A percentile compares a stretch with the other conserved stretches of the same genome.
phyloP scores from a whole-genome alignment of 2,113 vertebrate genomes.

The Stercorarius parasiticus region DNA sequence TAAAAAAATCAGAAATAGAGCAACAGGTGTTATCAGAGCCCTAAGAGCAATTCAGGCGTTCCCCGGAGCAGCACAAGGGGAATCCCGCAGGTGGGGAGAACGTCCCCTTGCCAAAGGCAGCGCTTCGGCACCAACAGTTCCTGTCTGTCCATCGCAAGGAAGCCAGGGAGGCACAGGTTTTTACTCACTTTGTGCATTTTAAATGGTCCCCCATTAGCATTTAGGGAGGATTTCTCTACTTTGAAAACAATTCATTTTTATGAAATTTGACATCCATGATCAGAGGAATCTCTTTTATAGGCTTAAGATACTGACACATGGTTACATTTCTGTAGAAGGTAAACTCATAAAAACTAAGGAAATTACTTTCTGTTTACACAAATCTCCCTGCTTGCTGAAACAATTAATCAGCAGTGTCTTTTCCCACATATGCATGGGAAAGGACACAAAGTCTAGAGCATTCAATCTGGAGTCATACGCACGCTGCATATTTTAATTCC shows the following conservation, averaged over 20 bases:
- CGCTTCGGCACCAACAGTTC: not conserved
- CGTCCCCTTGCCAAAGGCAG: not conserved
- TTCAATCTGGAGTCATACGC: not conserved
- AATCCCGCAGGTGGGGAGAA: not conserved
- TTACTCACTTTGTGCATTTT: not conserved
- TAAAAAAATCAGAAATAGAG: not conserved
- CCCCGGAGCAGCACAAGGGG: not conserved
- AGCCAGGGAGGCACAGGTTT: not conserved
- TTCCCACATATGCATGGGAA: not conserved
- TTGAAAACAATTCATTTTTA: not conserved
- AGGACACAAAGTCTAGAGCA: not conserved
- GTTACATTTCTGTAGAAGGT: not conserved
- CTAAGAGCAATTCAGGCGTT: not conserved
- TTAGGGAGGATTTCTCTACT: not conserved
- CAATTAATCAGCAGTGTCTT: not conserved
- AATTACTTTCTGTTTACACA: not conserved
- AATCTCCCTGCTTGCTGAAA: not conserved
- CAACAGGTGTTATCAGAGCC: not conserved
- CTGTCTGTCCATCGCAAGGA: not conserved
- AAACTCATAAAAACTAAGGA: not conserved
- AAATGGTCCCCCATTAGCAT: not conserved
- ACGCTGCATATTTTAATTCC: constrained; percentile 45
- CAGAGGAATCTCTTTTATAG: not conserved
- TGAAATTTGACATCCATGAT: not conserved
- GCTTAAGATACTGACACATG: not conserved